Evolutionary conservation across 2,113 vertebrate species (phyloP).

Genomic region (Mesocricetus auratus): DNA sequence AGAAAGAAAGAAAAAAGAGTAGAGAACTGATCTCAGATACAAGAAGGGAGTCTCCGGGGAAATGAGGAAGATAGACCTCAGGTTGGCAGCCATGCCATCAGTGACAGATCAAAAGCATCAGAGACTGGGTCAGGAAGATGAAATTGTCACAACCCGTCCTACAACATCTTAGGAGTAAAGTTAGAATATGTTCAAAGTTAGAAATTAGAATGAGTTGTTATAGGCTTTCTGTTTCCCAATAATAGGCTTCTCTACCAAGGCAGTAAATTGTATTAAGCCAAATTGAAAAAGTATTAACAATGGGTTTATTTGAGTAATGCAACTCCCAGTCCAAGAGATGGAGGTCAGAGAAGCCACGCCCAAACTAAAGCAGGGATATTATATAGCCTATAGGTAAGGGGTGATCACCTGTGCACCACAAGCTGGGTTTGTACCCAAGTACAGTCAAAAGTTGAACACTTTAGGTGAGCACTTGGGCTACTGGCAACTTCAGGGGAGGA

Average conservation of each 20-base stretch:
- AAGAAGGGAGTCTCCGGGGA: not conserved
- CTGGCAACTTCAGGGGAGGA: too few species aligned
- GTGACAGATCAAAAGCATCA: not conserved
- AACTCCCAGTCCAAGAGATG: not conserved
- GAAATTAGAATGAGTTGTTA: not conserved
- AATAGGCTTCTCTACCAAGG: not conserved
- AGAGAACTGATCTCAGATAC: not conserved
- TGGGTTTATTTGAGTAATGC: not conserved
- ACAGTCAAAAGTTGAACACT: not conserved
- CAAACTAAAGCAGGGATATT: not conserved
- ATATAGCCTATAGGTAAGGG: not conserved
- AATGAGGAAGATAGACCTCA: not conserved
- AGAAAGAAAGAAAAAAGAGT: too few species aligned
- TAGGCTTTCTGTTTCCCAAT: not conserved
- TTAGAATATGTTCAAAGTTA: not conserved
- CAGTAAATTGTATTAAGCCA: not conserved
- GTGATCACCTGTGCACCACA: not conserved
- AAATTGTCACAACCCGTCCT: not conserved
- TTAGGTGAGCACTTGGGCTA: too few species aligned
- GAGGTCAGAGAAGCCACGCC: not conserved
- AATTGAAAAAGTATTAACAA: not conserved
- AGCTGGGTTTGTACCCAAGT: not conserved
- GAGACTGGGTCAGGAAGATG: not conserved
- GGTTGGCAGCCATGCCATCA: not conserved
- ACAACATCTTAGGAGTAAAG: not conserved